Conservation (phyloP, 2,888 invertebrate species). For the Drosophila birchii region DNA sequence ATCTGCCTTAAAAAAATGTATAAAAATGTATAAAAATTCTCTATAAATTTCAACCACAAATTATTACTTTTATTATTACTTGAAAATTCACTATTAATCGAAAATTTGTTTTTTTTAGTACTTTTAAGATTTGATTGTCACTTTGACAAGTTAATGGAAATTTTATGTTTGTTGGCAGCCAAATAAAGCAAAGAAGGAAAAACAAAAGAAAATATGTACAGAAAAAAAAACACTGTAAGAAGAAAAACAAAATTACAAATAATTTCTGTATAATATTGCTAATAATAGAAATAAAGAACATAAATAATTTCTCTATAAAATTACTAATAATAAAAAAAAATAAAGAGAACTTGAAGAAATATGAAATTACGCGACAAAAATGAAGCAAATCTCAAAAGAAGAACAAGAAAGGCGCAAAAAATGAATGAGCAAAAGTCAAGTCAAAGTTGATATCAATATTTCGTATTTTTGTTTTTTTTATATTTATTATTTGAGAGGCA, state of each 20-base stretch:
- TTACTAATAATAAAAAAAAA: too few relatives aligned
- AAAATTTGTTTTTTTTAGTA: too few relatives aligned
- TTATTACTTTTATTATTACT: too few relatives aligned
- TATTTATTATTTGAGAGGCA: constrained; percentile 5
- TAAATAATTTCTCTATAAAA: too few relatives aligned
- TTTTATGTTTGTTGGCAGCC: constrained; percentile 56
- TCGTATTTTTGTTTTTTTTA: background rate
- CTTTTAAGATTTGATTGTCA: too few relatives aligned
- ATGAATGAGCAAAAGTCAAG: constrained; percentile 27
- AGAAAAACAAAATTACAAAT: background rate
- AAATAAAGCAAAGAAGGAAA: constrained; percentile 13
- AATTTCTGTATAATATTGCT: too few relatives aligned
- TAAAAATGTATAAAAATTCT: too few relatives aligned
- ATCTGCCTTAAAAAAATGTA: too few relatives aligned
- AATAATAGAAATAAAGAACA: too few relatives aligned
- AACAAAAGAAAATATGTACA: background rate
- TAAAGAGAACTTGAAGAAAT: too few relatives aligned
- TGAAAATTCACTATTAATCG: too few relatives aligned
- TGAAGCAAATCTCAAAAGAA: constrained; percentile 1
- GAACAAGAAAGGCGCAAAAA: constrained; percentile 1
- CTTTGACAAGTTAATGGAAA: constrained; percentile 66
- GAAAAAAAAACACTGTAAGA: background rate
- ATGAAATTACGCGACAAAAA: background rate
- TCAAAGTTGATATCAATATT: constrained; percentile 29
- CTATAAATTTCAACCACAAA: background rate